phyloP scores from a whole-genome alignment of 2,888 invertebrate species.

The Drosophila acutilabella region DNA sequence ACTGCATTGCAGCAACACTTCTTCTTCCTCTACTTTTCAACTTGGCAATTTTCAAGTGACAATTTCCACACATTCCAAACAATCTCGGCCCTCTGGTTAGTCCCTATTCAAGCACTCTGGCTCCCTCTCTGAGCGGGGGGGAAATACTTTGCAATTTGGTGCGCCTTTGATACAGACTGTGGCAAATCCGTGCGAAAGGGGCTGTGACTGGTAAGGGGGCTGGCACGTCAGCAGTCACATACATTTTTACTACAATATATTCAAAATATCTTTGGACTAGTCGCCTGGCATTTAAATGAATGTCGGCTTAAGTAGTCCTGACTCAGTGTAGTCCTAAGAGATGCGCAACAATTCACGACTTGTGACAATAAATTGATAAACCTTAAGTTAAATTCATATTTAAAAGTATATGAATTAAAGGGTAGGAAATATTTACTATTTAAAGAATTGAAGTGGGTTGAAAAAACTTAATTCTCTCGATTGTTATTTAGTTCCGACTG shows the following conservation, averaged over 20 bases:
- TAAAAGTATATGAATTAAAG: background rate
- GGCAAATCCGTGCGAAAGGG: background rate
- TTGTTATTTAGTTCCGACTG: too few species aligned
- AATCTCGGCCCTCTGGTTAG: slow-evolving; percentile 45
- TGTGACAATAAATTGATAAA: background rate
- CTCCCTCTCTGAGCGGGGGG: background rate
- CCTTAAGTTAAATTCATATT: too few species aligned
- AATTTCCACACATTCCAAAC: slow-evolving; percentile 66
- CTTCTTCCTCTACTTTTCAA: slow-evolving; percentile 41
- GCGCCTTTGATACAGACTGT: slow-evolving; percentile 51
- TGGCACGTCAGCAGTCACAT: slow-evolving; percentile 36
- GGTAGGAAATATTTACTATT: too few species aligned
- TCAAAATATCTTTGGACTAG: slow-evolving; percentile 67
- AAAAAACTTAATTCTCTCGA: background rate
- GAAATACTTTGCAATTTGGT: slow-evolving; percentile 54
- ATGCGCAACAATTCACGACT: slow-evolving; percentile 28
- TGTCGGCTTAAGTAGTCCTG: slow-evolving; percentile 58
- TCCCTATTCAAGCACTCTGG: slow-evolving; percentile 18
- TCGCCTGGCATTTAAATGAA: slow-evolving; percentile 68
- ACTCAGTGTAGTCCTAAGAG: slow-evolving; percentile 17
- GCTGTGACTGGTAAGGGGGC: background rate
- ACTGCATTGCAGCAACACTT: slow-evolving; percentile 40
- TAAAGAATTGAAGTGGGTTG: background rate
- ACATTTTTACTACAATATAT: slow-evolving; percentile 57
- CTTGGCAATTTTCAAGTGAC: slow-evolving; percentile 74